These are phyloP conservation scores for Mythimna loreyi DNA, from an alignment of 2,888 invertebrate species.

Conservation along the genomic window DNA sequence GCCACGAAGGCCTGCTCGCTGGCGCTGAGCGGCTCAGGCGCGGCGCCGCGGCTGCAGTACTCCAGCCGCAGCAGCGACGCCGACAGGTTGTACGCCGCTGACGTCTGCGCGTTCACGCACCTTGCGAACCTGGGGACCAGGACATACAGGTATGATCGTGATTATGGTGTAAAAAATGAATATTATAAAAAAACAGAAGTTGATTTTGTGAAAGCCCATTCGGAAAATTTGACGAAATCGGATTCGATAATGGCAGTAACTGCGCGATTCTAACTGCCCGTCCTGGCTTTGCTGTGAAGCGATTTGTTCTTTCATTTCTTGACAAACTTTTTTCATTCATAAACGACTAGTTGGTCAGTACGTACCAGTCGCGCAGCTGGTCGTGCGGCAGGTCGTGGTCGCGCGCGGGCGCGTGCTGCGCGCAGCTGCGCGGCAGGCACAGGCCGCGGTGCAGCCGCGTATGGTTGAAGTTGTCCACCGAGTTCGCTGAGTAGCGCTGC, in stretches of 20 bases:
- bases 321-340: no score
- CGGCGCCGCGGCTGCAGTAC: slow-evolving; percentile 73
- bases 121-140: slow-evolving; percentile 76
- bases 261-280: no score
- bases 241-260: no score
- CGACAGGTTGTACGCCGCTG: slow-evolving; percentile 76
- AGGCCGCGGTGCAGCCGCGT: slow-evolving; percentile 84
- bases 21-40: slow-evolving; percentile 23
- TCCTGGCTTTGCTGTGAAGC: no score
- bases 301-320: no score
- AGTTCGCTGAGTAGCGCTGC: slow-evolving; percentile 83
- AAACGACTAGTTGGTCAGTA: background rate
- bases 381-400: slow-evolving; percentile 24
- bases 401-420: slow-evolving; percentile 55
- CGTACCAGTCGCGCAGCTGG: slow-evolving; percentile 29
- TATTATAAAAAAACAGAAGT: no score
- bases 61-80: slow-evolving; percentile 79
- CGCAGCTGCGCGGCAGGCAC: slow-evolving; percentile 78
- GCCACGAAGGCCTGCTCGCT: slow-evolving; percentile 77
- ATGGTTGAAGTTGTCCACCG: slow-evolving; percentile 87
- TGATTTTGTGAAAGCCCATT: no score
- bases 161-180: no score
- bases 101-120: slow-evolving; percentile 81
- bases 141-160: no score
- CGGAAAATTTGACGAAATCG: no score